Conservation (phyloP, 2,888 invertebrate genomes). For the Scelioninae gen. 1 region DNA sequence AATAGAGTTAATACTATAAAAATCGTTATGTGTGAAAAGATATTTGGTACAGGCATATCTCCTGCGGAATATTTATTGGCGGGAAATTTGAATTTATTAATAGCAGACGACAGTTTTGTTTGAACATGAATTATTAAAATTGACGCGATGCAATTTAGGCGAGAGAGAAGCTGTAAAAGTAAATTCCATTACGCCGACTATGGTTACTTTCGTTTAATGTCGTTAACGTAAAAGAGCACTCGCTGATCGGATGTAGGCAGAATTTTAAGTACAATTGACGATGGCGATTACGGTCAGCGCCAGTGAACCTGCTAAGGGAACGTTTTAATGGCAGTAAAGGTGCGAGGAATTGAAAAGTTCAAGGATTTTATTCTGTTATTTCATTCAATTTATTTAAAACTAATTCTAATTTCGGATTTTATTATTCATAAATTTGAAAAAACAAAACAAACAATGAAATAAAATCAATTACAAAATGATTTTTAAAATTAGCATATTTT, state of each 20-base stretch:
- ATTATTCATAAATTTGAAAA: background rate
- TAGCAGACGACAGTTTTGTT: constrained; percentile 7
- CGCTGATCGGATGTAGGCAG: constrained; percentile 63
- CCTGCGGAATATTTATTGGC: background rate
- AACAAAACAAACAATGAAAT: no score
- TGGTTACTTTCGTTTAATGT: constrained; percentile 78
- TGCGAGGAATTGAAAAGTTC: constrained; percentile 20
- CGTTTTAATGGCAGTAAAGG: constrained; percentile 26
- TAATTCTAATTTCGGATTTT: background rate
- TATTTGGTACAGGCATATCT: no score
- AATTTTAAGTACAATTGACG: constrained; percentile 66
- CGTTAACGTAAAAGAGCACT: constrained; percentile 68
- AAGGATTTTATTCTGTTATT: background rate
- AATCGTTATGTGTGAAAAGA: no score
- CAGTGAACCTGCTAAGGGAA: constrained; percentile 41
- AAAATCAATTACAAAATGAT: no score
- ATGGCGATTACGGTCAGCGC: constrained; percentile 62
- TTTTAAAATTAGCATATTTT: background rate
- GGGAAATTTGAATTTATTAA: constrained; percentile 26
- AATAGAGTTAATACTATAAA: no score
- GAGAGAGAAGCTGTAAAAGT: constrained; percentile 78
- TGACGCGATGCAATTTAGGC: constrained; percentile 75
- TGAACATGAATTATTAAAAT: constrained; percentile 49
- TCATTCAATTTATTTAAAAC: background rate
- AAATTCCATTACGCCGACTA: constrained; percentile 78